A percentile compares a stretch with the other conserved stretches of the same genome.
Conservation (phyloP, 2,888 invertebrate genomes). For the Papilio gigon region DNA sequence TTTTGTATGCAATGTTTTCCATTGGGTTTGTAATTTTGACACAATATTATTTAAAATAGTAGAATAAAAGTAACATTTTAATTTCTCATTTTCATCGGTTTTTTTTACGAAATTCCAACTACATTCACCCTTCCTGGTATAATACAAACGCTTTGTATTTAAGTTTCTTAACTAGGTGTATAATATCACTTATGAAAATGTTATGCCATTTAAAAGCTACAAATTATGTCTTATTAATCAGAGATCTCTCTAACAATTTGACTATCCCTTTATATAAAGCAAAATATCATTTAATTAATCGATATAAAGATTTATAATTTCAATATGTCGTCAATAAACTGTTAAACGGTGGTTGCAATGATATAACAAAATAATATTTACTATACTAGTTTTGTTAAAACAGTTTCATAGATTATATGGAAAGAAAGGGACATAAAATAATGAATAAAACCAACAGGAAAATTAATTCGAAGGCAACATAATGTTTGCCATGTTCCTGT, state of each 20-base stretch:
- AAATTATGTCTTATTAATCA: not conserved
- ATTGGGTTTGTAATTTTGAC: too few relatives aligned
- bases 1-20: not conserved
- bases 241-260: not conserved
- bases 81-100: too few relatives aligned
- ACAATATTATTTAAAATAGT: not conserved
- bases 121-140: too few relatives aligned
- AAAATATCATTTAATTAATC: not conserved
- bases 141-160: too few relatives aligned
- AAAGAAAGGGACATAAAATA: not conserved
- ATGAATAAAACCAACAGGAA: slow-evolving; percentile 27
- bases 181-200: not conserved
- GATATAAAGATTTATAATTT: not conserved
- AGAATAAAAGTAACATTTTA: too few relatives aligned
- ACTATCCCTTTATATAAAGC: too few relatives aligned
- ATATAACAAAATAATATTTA: not conserved
- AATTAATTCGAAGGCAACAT: slow-evolving; percentile 36
- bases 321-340: not conserved
- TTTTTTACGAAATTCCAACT: too few relatives aligned
- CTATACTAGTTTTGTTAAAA: not conserved
- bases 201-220: not conserved
- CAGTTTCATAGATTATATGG: not conserved
- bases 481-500: slow-evolving; percentile 35
- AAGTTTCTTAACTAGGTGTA: too few relatives aligned
- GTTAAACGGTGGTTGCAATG: not conserved